Conservation (phyloP, 2,888 invertebrate genomes). For the Limnephilus marmoratus region DNA sequence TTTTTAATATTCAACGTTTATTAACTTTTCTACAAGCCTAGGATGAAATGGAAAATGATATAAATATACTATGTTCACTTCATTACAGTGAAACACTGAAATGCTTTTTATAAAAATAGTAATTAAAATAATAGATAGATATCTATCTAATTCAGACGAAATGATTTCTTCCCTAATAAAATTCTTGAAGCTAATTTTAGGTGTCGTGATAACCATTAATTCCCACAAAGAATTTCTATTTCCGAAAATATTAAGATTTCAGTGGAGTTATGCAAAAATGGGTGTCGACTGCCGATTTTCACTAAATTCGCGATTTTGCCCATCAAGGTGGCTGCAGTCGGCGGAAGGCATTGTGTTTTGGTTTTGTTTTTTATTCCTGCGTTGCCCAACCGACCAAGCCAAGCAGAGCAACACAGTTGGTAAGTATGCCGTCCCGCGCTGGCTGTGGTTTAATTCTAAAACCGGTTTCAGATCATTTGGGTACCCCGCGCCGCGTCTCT, state of each 20-base stretch:
- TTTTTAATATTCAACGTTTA: no score
- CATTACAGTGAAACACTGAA: no score
- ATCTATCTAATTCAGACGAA: neutral
- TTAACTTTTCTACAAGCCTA: no score
- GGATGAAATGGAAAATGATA: no score
- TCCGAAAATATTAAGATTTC: neutral
- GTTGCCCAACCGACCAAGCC: neutral
- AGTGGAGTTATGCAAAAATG: neutral
- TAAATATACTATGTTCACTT: neutral
- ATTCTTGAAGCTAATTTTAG: neutral
- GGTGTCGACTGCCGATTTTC: neutral
- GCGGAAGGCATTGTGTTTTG: neutral
- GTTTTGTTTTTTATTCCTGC: neutral
- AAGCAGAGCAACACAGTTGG: slow-evolving; percentile 10
- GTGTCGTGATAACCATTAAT: neutral
- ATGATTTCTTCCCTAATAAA: neutral
- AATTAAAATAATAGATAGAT: neutral
- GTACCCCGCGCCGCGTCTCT: slow-evolving; percentile 17
- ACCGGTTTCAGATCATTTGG: slow-evolving; percentile 49
- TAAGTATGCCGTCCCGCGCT: slow-evolving; percentile 27
- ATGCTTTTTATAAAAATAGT: neutral
- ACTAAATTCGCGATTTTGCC: neutral
- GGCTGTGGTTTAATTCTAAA: slow-evolving; percentile 42
- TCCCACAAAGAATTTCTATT: neutral
- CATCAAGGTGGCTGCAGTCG: neutral